Evolutionary conservation across 1,140 invertebrate species (phyloP), one percentile per base, ranked within the genome.

Genomic region (Halesus radiatus): DNA sequence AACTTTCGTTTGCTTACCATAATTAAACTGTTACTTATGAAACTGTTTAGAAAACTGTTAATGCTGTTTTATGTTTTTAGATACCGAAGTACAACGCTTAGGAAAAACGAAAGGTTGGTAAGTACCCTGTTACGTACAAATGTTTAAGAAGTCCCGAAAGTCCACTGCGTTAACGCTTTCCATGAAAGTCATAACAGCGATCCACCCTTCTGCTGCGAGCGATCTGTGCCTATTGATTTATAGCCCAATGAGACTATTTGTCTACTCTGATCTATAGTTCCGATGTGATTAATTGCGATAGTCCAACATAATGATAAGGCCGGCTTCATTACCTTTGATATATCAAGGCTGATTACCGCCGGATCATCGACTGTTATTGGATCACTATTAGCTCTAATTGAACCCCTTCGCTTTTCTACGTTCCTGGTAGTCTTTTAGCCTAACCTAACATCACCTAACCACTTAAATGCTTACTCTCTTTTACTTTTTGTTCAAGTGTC

Each of bases 161-260:
- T 15, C 26, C 23, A 66, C 62, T 66, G 62, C 7, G 26, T 10
- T 13, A 16, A 18, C 16, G n/a, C 29, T 66, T 18, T n/a, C 62
- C 26, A 15, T 16, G 37, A 1, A 29, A 66, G 26, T n/a, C 26
- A 13, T 7, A 66, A 66, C 62, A 66, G 29, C 62, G 62, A 26
- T 16, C 22, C 20, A 66, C 62, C 62, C 62, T 66, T 32, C 62
- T 66, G 62, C 8, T 16, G 26, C 62, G n/a, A 66, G 62, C 62
- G 62, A 66, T 66, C 45, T 26, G 8, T 50, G 68, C 20, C 45
- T 50, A n/a, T 50, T 50, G 68, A 72, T 72, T 72, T 72, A 72
- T 26, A 53, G 68, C 45, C 68, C 68, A 50, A 45, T 53, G 68
- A 72, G 23, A 72, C 50, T 16, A 72, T 72, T 72, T 52, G 68